These are phyloP conservation scores for Tortricodes alternella DNA, from an alignment of 2,888 invertebrate species.

Conservation along the genomic window DNA sequence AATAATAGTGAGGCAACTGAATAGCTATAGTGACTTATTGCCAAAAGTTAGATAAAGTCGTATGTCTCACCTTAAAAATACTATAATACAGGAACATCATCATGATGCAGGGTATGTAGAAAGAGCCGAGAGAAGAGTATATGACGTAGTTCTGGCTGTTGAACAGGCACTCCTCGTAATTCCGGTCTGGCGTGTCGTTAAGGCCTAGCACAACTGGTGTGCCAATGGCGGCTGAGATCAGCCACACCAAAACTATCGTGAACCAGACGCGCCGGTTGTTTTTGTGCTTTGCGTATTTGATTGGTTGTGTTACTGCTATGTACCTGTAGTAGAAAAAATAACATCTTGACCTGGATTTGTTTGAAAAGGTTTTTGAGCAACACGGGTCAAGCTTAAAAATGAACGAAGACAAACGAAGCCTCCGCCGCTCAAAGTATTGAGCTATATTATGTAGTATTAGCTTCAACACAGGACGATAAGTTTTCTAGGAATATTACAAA, in stretches of 20 bases:
- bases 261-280: conserved; percentile 96
- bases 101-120: conserved; percentile 99
- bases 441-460: too few species aligned
- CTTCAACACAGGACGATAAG: too few species aligned
- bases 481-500: too few species aligned
- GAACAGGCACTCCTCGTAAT: conserved; percentile 94
- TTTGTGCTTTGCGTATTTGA: conserved; percentile 99
- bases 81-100: conserved; percentile 99
- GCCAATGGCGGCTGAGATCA: conserved; percentile 95
- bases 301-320: conserved; percentile 99
- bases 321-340: conserved; percentile 86
- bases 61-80: conserved; percentile 98
- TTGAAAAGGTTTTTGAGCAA: too few species aligned
- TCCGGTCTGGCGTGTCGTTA: conserved; percentile 94
- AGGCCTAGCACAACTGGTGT: conserved; percentile 97
- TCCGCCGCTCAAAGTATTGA: too few species aligned
- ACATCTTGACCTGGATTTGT: too few species aligned
- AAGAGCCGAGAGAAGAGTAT: conserved; percentile 98
- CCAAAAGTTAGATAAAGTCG: too few species aligned
- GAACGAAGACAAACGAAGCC: too few species aligned
- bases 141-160: conserved; percentile 99
- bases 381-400: too few species aligned
- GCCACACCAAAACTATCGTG: conserved; percentile 98
- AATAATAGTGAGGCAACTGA: too few species aligned
- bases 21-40: too few species aligned